Base-by-base conservation (phyloP, 2,113 vertebrate genomes). In the Cyanoliseus patagonus region DNA sequence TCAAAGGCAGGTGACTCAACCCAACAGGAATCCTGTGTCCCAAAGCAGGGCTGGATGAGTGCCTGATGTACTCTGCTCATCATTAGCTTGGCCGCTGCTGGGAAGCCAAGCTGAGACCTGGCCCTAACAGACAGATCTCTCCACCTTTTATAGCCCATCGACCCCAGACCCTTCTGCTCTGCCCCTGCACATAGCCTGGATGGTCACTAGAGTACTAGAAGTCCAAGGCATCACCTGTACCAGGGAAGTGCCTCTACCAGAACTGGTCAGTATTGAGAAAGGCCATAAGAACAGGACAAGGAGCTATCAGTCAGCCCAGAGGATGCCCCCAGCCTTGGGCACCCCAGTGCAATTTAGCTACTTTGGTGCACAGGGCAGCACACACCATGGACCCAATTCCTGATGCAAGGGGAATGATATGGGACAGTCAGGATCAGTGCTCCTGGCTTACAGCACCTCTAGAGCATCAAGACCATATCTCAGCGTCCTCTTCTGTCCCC, bases 361-460 rank as follows among this genome's bases (percentile, higher is more conserved):
- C 55, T 64, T 17, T 28, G 25, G 35, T 47, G 22, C 44, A 59
- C 18, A 27, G 4, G 31, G 27, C 53, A 86, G 19, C 13, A 66
- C 22, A 28, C 17, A 4, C 24, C 41, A 63, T 1, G 7, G 33
- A 25, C 42, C 30, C 3, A 1, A 30, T 13, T 13, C 55, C 18
- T 33, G 13, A 42, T 25, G 15, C 10, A 64, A 64, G 20, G 4
- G 5, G 20, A 8, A 33, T 3, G 4, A 59, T 3, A 63, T 0
- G 0, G 6, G 51, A 28, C 27, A 70, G 20, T 17, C 17, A 49
- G 17, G 64, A 81, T 11, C 19, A n/a, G 24, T 30, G 14, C 15
- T 86, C 10, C 28, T 9, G 9, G 14, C 9, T 85, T 83, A 63
- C 52, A 46, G 39, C 35, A 79, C 5, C 17, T 76, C 52, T 37